Evolutionary conservation across 2,797 vertebrate genomes (phyloP).

Genomic region (Catharus ustulatus): DNA sequence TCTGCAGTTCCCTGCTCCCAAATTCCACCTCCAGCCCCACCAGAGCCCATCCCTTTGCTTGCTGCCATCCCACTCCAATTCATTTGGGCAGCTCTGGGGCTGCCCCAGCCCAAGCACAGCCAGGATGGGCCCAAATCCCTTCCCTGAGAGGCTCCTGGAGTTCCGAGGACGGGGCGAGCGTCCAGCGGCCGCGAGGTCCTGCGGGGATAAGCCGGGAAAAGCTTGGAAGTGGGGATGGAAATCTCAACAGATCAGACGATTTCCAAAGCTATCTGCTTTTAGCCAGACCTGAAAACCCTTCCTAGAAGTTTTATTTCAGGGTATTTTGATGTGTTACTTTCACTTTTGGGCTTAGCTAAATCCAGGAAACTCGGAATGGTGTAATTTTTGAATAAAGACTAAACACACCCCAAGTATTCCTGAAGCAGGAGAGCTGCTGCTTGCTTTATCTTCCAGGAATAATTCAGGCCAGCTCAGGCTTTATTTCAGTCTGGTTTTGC

Average conservation of each 20-base stretch:
- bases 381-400: conserved; percentile 39
- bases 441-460: conserved; percentile 14
- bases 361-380: conserved; percentile 32
- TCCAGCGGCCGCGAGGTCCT: conserved; percentile 15
- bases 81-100: neutral
- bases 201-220: neutral
- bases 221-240: conserved; percentile 60
- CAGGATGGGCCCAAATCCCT: neutral
- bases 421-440: neutral
- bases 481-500: conserved; percentile 8
- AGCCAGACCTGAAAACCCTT: conserved; percentile 39
- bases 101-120: neutral
- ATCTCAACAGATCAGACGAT: conserved; percentile 48
- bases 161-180: neutral
- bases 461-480: conserved; percentile 13
- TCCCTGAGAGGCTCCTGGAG: conserved; percentile 13
- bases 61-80: neutral
- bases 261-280: conserved; percentile 40
- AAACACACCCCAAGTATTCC: neutral
- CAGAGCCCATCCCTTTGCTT: fast-evolving
- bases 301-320: conserved; percentile 42
- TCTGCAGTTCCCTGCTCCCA: neutral
- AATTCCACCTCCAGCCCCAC: fast-evolving
- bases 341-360: conserved; percentile 40
- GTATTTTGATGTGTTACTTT: conserved; percentile 51